These are phyloP conservation scores for Chlamydotis undulata DNA, from an alignment of 2,113 vertebrate genomes.

Conservation along the genomic window DNA sequence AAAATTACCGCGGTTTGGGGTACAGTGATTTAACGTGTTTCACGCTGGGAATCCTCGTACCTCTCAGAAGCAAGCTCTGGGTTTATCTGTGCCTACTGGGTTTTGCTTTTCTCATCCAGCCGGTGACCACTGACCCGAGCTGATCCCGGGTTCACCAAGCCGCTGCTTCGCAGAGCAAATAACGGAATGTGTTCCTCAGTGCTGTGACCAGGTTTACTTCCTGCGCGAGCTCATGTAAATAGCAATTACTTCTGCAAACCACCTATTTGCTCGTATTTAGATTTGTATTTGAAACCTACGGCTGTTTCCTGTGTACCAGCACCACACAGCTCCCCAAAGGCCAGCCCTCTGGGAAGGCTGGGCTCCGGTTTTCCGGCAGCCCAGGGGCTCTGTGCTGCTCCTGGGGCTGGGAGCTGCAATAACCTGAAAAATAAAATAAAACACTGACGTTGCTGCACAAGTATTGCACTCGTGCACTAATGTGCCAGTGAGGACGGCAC, in stretches of 20 bases:
- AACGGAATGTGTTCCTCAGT: neutral
- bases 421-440: neutral
- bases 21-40: neutral
- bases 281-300: rapidly evolving
- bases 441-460: neutral
- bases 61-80: too few relatives aligned
- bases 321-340: neutral
- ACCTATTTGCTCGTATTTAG: neutral
- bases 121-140: neutral
- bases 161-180: neutral
- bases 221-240: neutral
- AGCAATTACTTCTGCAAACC: neutral
- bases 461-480: too few relatives aligned
- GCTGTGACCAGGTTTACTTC: neutral
- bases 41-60: neutral
- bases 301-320: neutral
- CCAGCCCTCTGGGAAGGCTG: neutral
- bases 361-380: neutral
- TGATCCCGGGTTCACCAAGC: neutral
- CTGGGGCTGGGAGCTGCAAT: too few relatives aligned
- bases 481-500: neutral
- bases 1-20: neutral
- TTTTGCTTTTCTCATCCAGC: neutral
- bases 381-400: too few relatives aligned
- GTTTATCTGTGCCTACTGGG: neutral